Conservation (phyloP, 2,888 invertebrate species). For the Ormyrus pomaceus region DNA sequence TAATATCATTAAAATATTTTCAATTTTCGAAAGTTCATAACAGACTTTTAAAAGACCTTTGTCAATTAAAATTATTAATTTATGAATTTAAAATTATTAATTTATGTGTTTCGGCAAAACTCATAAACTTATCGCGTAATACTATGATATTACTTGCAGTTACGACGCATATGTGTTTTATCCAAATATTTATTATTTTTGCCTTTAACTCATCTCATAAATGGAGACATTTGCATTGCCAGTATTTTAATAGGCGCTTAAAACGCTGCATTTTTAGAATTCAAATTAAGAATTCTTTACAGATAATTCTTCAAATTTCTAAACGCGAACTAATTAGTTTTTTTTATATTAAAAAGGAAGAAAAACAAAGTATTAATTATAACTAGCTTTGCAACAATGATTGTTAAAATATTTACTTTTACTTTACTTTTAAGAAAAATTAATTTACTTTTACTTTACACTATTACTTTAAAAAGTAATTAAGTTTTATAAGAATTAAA, state of each 20-base stretch:
- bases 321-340: constrained; percentile 37
- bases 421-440: too few relatives aligned
- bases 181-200: background rate
- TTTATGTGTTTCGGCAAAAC: constrained; percentile 30
- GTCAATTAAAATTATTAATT: too few relatives aligned
- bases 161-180: constrained; percentile 26
- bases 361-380: constrained; percentile 13
- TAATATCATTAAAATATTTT: too few relatives aligned
- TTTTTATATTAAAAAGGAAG: constrained; percentile 1
- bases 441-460: too few relatives aligned
- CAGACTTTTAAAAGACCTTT: too few relatives aligned
- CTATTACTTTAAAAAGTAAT: background rate
- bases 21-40: too few relatives aligned
- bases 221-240: constrained; percentile 27
- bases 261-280: constrained; percentile 1
- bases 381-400: constrained; percentile 49
- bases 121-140: constrained; percentile 41
- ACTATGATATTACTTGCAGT: constrained; percentile 43
- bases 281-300: background rate
- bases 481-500: background rate
- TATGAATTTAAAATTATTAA: too few relatives aligned
- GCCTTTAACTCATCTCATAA: constrained; percentile 6
- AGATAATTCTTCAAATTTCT: constrained; percentile 19
- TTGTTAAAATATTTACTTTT: constrained; percentile 57
- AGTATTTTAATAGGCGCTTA: constrained; percentile 10